Percentiles rank a stretch among this genome's conserved stretches.
phyloP scores from a whole-genome alignment of 2,797 vertebrate genomes.

The Jordanella pulchra region DNA sequence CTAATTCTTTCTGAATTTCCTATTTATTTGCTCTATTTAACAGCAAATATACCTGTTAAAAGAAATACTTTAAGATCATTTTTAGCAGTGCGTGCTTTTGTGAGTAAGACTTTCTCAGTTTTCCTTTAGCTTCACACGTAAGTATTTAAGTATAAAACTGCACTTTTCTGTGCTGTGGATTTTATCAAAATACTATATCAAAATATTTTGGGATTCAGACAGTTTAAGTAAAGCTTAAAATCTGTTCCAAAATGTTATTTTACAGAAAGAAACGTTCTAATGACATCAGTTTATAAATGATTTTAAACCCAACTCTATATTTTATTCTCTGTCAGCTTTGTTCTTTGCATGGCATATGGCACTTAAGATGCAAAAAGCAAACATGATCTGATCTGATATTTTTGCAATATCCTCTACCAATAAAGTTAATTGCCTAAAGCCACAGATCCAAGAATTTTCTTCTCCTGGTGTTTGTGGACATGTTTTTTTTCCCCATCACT shows the following conservation, averaged over 20 bases:
- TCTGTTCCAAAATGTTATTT: neutral
- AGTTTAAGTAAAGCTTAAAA: neutral
- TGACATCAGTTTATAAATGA: too few species aligned
- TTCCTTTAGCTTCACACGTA: neutral
- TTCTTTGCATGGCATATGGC: neutral
- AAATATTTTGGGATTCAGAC: neutral
- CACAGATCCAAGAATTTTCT: neutral
- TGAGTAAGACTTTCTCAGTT: too few species aligned
- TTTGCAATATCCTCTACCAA: neutral
- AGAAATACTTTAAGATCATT: too few species aligned
- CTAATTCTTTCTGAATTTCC: too few species aligned
- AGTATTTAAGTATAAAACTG: neutral
- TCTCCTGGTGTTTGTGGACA: conserved; percentile 52
- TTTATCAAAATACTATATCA: neutral
- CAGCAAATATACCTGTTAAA: too few species aligned
- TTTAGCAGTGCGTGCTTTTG: too few species aligned
- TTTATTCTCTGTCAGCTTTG: neutral
- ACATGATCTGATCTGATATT: neutral
- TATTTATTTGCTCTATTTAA: too few species aligned
- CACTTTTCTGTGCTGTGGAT: neutral
- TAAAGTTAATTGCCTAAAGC: neutral
- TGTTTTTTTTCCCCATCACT: conserved; percentile 5
- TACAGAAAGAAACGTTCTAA: neutral
- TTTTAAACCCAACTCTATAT: neutral
- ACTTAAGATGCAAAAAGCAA: neutral